A percentile compares a stretch with the other conserved stretches of the same genome.
phyloP scores from a whole-genome alignment of 1,140 invertebrate species.

The Drosophila jambulina region DNA sequence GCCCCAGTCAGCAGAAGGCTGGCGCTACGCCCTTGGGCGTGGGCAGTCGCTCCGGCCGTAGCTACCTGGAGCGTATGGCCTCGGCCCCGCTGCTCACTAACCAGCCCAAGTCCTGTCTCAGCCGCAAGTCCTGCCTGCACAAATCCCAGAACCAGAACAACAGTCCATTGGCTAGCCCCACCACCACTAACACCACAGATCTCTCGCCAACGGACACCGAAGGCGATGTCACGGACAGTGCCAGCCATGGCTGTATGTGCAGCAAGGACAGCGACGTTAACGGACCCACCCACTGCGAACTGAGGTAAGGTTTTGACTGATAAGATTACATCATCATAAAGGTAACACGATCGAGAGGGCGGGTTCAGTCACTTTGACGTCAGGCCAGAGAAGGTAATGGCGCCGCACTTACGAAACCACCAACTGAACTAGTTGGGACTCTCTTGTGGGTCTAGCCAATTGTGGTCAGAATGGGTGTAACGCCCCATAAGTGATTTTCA shows the following conservation, averaged over 20 bases:
- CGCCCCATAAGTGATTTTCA: conserved; percentile 28
- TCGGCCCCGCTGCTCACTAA: conserved; percentile 66
- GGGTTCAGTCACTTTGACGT: conserved; percentile 58
- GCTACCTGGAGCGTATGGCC: conserved; percentile 77
- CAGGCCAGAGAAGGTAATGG: conserved; percentile 32
- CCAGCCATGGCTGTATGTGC: conserved; percentile 12
- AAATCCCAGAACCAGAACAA: conserved; percentile 51
- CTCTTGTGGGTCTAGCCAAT: conserved; percentile 26
- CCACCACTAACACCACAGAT: conserved; percentile 21
- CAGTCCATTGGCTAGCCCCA: conserved; percentile 28
- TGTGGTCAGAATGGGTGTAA: conserved; percentile 39
- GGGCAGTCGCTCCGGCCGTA: conserved; percentile 69
- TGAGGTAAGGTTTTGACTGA: conserved; percentile 63
- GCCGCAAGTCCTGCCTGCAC: conserved; percentile 80
- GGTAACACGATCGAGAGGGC: conserved; percentile 41
- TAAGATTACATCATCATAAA: conserved; percentile 38
- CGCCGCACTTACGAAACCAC: conserved; percentile 49
- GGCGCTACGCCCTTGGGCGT: conserved; percentile 63
- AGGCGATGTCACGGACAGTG: conserved; percentile 43
- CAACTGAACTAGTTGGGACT: conserved; percentile 64
- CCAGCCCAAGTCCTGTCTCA: conserved; percentile 80
- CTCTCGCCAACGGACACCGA: conserved; percentile 32
- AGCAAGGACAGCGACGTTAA: conserved; percentile 26
- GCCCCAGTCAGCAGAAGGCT: conserved; percentile 51
- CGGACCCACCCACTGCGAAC: conserved; percentile 51